Conservation (phyloP, 2,797 vertebrate genomes). For the Epinephelus coioides region DNA sequence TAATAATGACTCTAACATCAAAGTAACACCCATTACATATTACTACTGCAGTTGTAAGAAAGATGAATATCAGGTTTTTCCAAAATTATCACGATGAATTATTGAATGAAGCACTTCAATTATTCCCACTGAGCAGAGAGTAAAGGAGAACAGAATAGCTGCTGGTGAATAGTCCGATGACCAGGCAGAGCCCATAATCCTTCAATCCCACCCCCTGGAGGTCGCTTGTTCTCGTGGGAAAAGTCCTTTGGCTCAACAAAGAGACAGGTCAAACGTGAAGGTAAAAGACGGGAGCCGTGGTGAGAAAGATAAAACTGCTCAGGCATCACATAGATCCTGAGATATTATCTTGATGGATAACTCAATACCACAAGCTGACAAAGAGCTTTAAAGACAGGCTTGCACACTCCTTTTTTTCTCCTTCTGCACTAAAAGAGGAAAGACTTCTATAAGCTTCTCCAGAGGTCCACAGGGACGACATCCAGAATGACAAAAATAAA, state of each 20-base stretch:
- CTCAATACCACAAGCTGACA: conserved; percentile 27
- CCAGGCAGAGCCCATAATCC: not conserved
- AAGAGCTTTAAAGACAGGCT: conserved; percentile 1
- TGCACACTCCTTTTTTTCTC: not conserved
- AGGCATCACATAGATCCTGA: not conserved
- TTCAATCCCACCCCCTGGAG: not conserved
- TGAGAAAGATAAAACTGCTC: conserved; percentile 41
- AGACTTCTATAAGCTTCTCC: not conserved
- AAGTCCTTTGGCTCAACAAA: conserved; percentile 9
- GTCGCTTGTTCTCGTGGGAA: not conserved
- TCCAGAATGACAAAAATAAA: conserved; percentile 6
- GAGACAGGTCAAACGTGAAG: conserved; percentile 10
- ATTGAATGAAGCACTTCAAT: conserved; percentile 25
- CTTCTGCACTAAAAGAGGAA: not conserved
- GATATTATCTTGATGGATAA: conserved; percentile 41
- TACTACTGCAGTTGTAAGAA: not conserved
- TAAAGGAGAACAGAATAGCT: not conserved
- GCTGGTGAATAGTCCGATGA: not conserved
- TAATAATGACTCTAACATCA: not conserved
- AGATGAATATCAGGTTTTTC: not conserved
- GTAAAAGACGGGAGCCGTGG: conserved; percentile 4
- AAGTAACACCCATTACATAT: not conserved
- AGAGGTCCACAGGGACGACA: not conserved
- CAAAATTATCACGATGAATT: conserved; percentile 1
- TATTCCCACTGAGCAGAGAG: conserved; percentile 4